Conservation (phyloP, 2,113 vertebrate genomes). For the Sceloporus undulatus region DNA sequence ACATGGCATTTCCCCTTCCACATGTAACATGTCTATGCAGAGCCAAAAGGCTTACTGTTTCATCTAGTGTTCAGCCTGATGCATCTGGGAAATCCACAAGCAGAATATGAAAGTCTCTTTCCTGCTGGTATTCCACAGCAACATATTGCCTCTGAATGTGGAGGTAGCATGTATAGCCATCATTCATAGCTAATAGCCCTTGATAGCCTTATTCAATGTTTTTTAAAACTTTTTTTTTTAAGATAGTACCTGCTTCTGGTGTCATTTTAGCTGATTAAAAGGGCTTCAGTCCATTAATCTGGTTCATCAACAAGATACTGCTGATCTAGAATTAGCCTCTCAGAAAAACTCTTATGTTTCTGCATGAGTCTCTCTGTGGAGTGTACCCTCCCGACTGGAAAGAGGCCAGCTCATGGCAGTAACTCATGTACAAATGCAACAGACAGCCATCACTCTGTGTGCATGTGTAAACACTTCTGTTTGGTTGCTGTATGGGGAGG, state of each 20-base stretch:
- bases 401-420: background rate
- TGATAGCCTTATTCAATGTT: background rate
- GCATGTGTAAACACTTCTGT: background rate
- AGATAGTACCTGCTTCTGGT: background rate
- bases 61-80: background rate
- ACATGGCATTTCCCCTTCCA: background rate
- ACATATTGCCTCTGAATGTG: background rate
- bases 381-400: background rate
- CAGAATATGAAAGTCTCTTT: background rate
- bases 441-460: background rate
- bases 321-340: background rate
- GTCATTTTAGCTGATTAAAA: background rate
- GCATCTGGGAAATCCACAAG: background rate
- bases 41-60: background rate
- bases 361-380: background rate
- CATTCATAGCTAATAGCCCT: background rate
- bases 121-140: background rate
- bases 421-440: background rate
- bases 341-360: background rate
- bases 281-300: background rate
- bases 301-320: background rate
- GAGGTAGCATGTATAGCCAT: background rate
- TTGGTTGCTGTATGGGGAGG: background rate
- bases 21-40: background rate
- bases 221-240: background rate